Base-by-base conservation (phyloP, 2,797 vertebrate genomes). In the Tapera naevia region DNA sequence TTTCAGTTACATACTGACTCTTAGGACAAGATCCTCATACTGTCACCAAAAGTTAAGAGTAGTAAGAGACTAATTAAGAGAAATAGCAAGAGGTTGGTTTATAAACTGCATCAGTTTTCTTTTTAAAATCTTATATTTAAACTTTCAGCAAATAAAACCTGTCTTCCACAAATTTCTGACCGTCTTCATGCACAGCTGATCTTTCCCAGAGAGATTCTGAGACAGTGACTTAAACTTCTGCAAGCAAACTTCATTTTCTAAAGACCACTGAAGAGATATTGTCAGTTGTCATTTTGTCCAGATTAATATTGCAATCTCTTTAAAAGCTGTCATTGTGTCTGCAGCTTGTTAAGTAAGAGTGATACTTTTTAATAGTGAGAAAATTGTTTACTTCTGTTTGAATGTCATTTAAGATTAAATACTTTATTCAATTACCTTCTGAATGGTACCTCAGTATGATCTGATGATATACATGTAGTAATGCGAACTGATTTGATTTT, bases 381-480 rank as follows among this genome's bases (percentile, higher is more conserved):
- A 93, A 92, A 80, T 33, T 76, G 70, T 94, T 94, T 90, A 46
- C 78, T 88, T 82, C 25, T 45, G 51, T 91, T 93, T 95, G 83
- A 93, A 94, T 94, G 84, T 91, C 81, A 80, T 75, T 73, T 45
- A 21, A 93, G 87, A 96, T 91, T 73, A 93, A 96, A 88, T 94
- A 95, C 41, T 80, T 86, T 62, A 93, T 93, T 94, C 67, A 81
- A 60, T 94, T 95, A 62, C 71, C 66, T 93, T 69, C 35, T 72
- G 86, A 91, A 60, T 60, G 50, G 60, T 93, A 62, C 79, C 83
- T 94, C 30, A 2, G 39, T 73, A 50, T 87, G 78, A 76, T 80
- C 50, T 84, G 75, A 65, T 91, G 86, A 53, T 72, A 64, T 45
- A 35, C 58, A 30, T 53, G 50, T 39, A 61, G 78, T 91, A 85